Base-by-base conservation (phyloP, 2,888 invertebrate species). In the Caenorhabditis macrosperma region DNA sequence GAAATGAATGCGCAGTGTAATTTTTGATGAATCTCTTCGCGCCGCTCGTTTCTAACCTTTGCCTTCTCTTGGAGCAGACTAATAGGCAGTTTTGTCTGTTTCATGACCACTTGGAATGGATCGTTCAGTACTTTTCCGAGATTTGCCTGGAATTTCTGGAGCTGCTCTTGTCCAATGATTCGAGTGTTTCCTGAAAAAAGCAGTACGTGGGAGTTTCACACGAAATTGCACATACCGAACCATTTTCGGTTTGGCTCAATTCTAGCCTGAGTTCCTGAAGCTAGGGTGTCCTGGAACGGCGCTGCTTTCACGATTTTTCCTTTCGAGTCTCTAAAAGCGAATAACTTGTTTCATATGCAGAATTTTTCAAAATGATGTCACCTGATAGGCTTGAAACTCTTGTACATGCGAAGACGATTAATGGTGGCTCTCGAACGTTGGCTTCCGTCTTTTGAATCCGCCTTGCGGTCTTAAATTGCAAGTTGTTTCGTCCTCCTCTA, bases 221-320 rank as follows among this genome's bases (percentile, higher is more conserved):
- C 20, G 17, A 26, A 10, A 30, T 38, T 5, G 9, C 38, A 81
- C 91, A 89, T 85, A 92, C 97, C 97, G 91, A 99, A 99, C 99
- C 99, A 99, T 91, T 95, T 96, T 88, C 96, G 95, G 86, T 95
- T 97, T 1, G 99, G 99, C 92, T 97, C 99, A 0, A 99, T 95
- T 76, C 98, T 93, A 33, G 97, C 96, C 90, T 95, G 94, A 0
- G 95, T 94, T 26, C 99, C 99, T 35, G 96, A 94, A 15, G 94
- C 92, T 24, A 96, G 92, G 92, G 94, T 94, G 54, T 95, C 95
- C 92, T 99, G 99, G 91, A 96, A 99, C 0, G 98, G 97, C 0
- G 99, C 99, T 30, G 97, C 95, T 41, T 94, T 94, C 54, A 97
- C 92, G 68, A 99, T 96, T 93, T 97, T 95, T 60, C 98, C 94